Conservation (phyloP, 30 jellyfish, hydroid and myxozoan genomes). For the Chironex yamaguchii region DNA sequence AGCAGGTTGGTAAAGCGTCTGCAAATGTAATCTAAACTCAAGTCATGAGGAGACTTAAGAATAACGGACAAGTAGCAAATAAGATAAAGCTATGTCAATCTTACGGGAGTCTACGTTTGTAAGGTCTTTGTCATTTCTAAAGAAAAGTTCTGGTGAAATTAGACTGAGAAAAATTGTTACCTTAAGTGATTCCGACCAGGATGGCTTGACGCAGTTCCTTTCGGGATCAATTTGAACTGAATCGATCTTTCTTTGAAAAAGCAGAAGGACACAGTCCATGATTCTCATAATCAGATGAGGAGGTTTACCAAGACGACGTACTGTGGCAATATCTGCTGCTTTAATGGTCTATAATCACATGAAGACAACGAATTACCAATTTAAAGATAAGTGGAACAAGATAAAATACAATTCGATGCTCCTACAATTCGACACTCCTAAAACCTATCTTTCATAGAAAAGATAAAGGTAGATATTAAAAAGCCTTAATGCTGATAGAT, state of each 20-base stretch:
- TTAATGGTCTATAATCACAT: constrained; percentile 69
- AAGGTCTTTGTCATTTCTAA: neutral
- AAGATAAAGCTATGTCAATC: neutral
- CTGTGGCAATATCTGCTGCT: constrained; percentile 90
- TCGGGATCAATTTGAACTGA: constrained; percentile 76
- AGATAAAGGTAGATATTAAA: no score
- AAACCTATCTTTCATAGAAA: no score
- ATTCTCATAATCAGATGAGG: constrained; percentile 91
- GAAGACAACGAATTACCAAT: no score
- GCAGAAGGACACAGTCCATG: constrained; percentile 85
- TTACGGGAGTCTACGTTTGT: neutral
- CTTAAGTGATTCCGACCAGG: constrained; percentile 84
- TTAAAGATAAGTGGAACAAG: no score
- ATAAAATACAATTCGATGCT: no score
- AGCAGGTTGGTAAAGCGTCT: neutral
- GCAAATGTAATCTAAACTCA: no score
- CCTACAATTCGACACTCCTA: no score
- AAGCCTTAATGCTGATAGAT: no score
- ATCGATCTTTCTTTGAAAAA: constrained; percentile 62
- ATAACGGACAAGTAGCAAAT: no score
- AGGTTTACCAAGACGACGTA: constrained; percentile 83
- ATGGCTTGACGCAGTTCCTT: constrained; percentile 60
- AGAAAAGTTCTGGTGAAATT: no score
- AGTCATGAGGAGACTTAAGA: no score
- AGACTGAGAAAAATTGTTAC: constrained; percentile 28